Percentiles rank a stretch among this genome's conserved stretches.
Evolutionary conservation across 2,113 vertebrate species (phyloP).

Genomic region (Chaenogobius annularis): DNA sequence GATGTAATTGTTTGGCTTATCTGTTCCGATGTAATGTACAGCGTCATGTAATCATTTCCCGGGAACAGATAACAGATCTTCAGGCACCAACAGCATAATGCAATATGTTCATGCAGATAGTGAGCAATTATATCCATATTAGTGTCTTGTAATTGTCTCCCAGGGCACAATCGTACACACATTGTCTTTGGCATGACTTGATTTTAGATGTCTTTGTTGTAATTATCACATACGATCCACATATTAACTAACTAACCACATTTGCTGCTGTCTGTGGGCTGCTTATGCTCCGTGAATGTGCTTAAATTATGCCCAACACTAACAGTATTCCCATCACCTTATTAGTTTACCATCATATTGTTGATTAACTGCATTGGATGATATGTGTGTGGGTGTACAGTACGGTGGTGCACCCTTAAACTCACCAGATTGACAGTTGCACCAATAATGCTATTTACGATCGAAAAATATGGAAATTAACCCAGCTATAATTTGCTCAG

Average conservation of each 20-base stretch:
- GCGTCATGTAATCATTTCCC: neutral
- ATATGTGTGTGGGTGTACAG: constrained; percentile 51
- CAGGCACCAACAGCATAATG: neutral
- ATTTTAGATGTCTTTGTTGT: neutral
- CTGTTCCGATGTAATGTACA: neutral
- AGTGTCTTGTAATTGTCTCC: neutral
- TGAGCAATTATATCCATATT: neutral
- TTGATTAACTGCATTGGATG: constrained; percentile 28
- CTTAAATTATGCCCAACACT: constrained; percentile 7
- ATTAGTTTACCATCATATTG: constrained; percentile 26
- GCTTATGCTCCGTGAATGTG: constrained; percentile 35
- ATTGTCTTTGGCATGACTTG: neutral
- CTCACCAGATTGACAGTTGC: constrained; percentile 27
- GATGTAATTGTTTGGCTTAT: constrained; percentile 3
- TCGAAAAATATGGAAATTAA: constrained; percentile 5
- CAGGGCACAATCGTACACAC: neutral
- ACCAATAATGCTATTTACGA: constrained; percentile 15
- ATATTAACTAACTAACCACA: neutral
- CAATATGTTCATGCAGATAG: neutral
- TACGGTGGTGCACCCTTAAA: constrained; percentile 62
- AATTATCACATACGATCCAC: neutral
- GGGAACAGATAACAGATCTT: neutral
- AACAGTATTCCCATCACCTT: constrained; percentile 19
- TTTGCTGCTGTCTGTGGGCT: constrained; percentile 31
- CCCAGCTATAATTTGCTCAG: constrained; percentile 8